A percentile compares a stretch with the other conserved stretches of the same genome.
Evolutionary conservation across 2,888 invertebrate genomes (phyloP).

Genomic region (Adelphocoris suturalis): DNA sequence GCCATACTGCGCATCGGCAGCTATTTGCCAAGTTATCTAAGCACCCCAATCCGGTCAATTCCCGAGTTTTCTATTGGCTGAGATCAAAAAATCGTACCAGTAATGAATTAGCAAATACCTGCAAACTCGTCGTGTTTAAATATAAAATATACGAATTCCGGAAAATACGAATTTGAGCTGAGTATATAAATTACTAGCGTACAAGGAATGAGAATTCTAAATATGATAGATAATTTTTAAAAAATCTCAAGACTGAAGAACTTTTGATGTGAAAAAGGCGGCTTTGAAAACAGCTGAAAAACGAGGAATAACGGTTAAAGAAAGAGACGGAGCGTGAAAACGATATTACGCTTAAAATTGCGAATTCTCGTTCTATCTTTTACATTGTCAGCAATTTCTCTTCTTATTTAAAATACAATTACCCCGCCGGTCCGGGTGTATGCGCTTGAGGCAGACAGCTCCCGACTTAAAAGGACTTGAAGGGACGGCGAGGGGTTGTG

Average conservation of each 20-base stretch:
- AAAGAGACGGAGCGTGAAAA: slow-evolving; percentile 30
- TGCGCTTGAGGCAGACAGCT: slow-evolving; percentile 14
- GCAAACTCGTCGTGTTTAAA: too few relatives aligned
- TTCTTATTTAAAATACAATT: slow-evolving; percentile 42
- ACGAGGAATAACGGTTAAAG: slow-evolving; percentile 23
- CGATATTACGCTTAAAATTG: slow-evolving; percentile 39
- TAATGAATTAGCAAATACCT: too few relatives aligned
- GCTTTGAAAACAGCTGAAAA: neutral
- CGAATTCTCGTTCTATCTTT: slow-evolving; percentile 39
- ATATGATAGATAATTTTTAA: neutral
- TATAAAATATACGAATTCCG: too few relatives aligned
- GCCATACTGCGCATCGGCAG: too few relatives aligned
- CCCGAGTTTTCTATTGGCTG: too few relatives aligned
- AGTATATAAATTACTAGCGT: too few relatives aligned
- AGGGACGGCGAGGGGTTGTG: neutral
- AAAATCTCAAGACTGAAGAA: neutral
- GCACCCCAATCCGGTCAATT: too few relatives aligned
- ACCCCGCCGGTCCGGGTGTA: neutral
- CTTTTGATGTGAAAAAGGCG: neutral
- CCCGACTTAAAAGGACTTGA: neutral
- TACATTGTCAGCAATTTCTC: slow-evolving; percentile 39
- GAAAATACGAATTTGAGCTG: too few relatives aligned
- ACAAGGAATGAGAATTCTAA: too few relatives aligned
- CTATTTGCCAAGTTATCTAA: too few relatives aligned
- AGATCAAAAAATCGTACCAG: too few relatives aligned